Conservation (phyloP, 2,797 vertebrate species). For the Poeciliopsis turneri region DNA sequence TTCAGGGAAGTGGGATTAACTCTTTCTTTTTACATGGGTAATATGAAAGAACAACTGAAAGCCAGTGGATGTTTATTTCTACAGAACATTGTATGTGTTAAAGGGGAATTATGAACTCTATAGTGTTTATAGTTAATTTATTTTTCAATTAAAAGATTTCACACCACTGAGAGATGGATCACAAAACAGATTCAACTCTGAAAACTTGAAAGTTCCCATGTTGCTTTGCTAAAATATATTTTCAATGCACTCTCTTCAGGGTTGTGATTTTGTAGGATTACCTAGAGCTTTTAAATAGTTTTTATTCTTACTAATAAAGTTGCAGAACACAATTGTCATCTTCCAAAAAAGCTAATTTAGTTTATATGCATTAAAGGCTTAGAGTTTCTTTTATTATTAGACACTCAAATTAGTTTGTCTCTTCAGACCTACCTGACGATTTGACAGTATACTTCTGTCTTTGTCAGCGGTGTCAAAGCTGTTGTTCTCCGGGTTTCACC, state of each 20-base stretch:
- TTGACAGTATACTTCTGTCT: too few species aligned
- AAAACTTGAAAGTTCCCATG: not conserved
- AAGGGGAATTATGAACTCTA: not conserved
- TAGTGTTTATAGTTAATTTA: too few species aligned
- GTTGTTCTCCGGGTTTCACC: too few species aligned
- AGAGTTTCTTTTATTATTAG: too few species aligned
- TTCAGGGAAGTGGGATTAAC: conserved; percentile 3
- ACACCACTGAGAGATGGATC: not conserved
- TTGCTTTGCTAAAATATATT: not conserved
- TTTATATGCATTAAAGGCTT: too few species aligned
- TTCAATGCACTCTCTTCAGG: not conserved
- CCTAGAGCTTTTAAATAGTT: not conserved
- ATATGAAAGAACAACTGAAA: not conserved
- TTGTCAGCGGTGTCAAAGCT: too few species aligned
- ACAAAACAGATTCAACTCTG: not conserved
- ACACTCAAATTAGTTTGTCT: too few species aligned
- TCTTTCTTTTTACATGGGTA: not conserved
- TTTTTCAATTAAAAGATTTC: not conserved
- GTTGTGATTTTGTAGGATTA: not conserved
- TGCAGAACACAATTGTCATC: not conserved
- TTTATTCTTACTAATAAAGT: not conserved
- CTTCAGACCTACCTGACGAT: too few species aligned
- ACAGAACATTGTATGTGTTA: not conserved
- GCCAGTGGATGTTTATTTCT: not conserved
- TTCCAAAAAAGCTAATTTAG: too few species aligned